Percentiles rank a stretch among this genome's conserved stretches.
Evolutionary conservation across 2,888 invertebrate species (phyloP).

Genomic region (Galerucella pusilla): DNA sequence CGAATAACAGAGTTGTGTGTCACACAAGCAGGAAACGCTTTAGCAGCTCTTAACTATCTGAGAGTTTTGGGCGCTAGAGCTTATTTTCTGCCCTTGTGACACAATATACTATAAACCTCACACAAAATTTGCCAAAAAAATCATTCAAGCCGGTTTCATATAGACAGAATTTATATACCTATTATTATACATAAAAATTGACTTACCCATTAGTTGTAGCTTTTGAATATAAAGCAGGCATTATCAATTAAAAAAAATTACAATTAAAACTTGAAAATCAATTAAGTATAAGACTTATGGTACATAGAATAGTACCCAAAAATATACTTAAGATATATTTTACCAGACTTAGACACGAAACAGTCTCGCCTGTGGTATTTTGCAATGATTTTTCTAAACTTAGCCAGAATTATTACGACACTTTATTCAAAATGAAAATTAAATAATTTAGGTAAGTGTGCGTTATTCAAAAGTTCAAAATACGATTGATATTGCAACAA

Average conservation of each 20-base stretch:
- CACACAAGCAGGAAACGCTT: too few species aligned
- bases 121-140: too few species aligned
- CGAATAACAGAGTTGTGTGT: too few species aligned
- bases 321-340: slow-evolving; percentile 60
- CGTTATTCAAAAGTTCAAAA: neutral
- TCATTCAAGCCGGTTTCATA: too few species aligned
- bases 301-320: slow-evolving; percentile 65
- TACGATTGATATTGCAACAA: slow-evolving; percentile 6
- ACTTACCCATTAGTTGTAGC: slow-evolving; percentile 55
- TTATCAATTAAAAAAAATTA: slow-evolving; percentile 43
- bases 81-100: too few species aligned
- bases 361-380: slow-evolving; percentile 69
- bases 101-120: too few species aligned
- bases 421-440: slow-evolving; percentile 1
- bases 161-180: too few species aligned
- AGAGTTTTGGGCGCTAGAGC: too few species aligned
- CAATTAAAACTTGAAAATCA: slow-evolving; percentile 19
- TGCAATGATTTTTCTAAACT: slow-evolving; percentile 64
- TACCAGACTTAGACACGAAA: slow-evolving; percentile 65
- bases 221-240: slow-evolving; percentile 58
- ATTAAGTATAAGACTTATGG: slow-evolving; percentile 64
- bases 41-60: too few species aligned
- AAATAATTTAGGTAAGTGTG: neutral
- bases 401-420: slow-evolving; percentile 56
- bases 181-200: neutral